These are phyloP conservation scores for Zosterops borbonicus DNA, from an alignment of 2,113 vertebrate species.

Conservation along the genomic window DNA sequence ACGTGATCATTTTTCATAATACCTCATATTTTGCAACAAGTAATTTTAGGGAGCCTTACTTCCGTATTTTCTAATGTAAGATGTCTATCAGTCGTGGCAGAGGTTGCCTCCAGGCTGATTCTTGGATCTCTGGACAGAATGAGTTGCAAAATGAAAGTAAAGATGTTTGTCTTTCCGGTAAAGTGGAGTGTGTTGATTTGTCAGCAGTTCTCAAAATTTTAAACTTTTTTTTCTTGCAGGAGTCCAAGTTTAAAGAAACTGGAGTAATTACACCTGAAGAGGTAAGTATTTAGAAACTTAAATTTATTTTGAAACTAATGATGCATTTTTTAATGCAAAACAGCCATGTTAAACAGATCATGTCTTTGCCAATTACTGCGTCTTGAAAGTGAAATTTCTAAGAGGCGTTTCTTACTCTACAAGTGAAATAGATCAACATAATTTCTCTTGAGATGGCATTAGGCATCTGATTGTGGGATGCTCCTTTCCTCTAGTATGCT, in stretches of 20 bases:
- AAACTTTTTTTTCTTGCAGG: conserved; percentile 73
- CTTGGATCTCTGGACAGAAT: background rate
- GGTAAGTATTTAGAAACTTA: conserved; percentile 74
- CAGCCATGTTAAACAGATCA: accelerated
- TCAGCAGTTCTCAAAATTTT: background rate
- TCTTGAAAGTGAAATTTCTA: background rate
- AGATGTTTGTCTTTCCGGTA: background rate
- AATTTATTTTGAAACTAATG: background rate
- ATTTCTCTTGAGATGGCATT: background rate
- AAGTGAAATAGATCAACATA: background rate
- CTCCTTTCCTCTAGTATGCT: background rate
- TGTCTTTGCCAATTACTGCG: background rate
- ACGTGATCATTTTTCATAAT: background rate
- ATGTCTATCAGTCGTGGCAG: background rate
- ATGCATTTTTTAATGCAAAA: background rate
- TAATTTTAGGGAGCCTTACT: background rate
- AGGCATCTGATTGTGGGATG: background rate
- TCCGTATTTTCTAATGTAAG: background rate
- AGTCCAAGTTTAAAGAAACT: conserved; percentile 98
- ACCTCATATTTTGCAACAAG: background rate
- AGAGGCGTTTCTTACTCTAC: background rate
- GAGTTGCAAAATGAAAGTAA: background rate
- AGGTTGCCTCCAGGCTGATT: background rate
- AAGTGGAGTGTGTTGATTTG: background rate
- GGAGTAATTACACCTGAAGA: conserved; percentile 98